Evolutionary conservation across 2,797 vertebrate species (phyloP).

Genomic region (Perdix hodgsoniae): DNA sequence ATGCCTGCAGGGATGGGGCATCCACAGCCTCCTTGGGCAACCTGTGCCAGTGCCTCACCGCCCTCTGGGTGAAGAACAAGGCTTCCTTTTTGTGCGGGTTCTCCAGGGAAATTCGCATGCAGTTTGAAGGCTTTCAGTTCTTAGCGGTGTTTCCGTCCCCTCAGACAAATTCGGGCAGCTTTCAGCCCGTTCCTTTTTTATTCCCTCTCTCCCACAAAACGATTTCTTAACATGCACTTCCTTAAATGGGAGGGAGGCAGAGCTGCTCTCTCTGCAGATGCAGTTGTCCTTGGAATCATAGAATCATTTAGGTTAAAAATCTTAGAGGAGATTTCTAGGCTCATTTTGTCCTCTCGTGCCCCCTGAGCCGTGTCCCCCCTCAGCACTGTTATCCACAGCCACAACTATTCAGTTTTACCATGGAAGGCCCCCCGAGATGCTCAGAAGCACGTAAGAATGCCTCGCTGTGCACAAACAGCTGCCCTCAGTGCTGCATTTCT

Average conservation of each 20-base stretch:
- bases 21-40: no score
- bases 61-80: no score
- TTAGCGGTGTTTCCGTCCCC: background rate
- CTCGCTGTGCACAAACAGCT: accelerated
- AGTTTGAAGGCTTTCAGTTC: background rate
- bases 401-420: no score
- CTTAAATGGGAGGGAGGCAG: background rate
- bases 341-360: no score
- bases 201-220: accelerated
- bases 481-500: background rate
- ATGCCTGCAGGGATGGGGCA: no score
- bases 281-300: no score
- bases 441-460: background rate
- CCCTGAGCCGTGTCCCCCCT: no score
- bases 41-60: no score
- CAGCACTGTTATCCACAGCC: no score
- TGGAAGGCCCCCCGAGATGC: background rate
- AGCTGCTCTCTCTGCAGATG: background rate
- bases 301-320: no score
- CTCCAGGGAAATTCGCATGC: background rate
- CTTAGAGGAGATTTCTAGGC: no score
- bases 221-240: background rate
- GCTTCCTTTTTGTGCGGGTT: no score
- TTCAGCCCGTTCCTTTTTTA: background rate
- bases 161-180: accelerated